Base-by-base conservation (phyloP, 2,113 vertebrate species). In the Notarius lentiginosus region DNA sequence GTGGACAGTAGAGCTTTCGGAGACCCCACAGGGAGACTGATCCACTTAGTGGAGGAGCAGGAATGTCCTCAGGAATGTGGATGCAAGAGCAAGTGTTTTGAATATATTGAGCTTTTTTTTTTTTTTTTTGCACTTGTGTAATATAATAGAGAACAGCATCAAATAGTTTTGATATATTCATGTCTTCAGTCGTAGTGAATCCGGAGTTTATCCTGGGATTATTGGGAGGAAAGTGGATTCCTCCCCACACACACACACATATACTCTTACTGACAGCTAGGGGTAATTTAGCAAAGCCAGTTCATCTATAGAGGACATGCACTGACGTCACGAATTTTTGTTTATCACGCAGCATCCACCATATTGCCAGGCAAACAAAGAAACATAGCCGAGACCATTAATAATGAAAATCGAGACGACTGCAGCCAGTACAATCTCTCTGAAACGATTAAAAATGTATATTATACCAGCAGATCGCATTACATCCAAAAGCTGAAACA, bases 21-120 rank as follows among this genome's bases (percentile, higher is more conserved):
- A 68, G 83, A 89, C 86, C 87, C 86, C 80, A 86, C 88, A 76
- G 65, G 58, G 80, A 87, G 83, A n/a, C 70, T 8, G 20, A 10
- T 51, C 73, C 83, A 85, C 76, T 87, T 82, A 68, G 79, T 34
- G 56, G 22, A 65, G 30, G 15, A 83, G 49, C 12, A 49, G 72
- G 61, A 75, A 73, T 24, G 22, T 81, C 27, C 18, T 34, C 30
- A 66, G 49, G 73, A 85, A 63, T 56, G 73, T 27, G 24, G 72
- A 18, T 12, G 4, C 5, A 66, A 66, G 27, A 63, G 10, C 17
- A 27, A 49, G 56, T 17, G 53, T 55, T 72, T 34, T 4, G 15
- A 49, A 55, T 49, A 7, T 61, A 27, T 20, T 56, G 27, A 72
- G 27, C 14, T 12, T 41, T 61, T 41, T 34, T 22, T 41, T 30